Evolutionary conservation across 1,140 invertebrate genomes (phyloP), one percentile per base, ranked within the genome.

Genomic region (Trinorchestia longiramus): DNA sequence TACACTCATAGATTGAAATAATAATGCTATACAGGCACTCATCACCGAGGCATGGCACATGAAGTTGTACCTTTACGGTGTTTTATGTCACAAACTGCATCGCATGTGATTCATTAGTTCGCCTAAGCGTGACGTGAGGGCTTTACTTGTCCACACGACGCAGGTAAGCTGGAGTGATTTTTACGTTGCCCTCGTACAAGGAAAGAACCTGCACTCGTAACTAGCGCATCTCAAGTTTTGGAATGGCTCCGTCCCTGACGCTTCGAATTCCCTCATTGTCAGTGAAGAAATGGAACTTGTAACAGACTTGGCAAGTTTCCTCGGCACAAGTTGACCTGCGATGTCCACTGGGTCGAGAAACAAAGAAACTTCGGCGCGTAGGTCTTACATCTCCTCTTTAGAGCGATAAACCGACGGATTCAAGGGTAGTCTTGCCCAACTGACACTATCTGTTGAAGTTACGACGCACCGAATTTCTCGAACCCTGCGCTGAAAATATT

Each of bases 291-390:
- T 36, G 15, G n/a, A 90, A 90, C 88, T 90, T 28, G 88, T 41
- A 36, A 36, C 62, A 77, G 62, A 77, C 62, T 77, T 42, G 88
- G 4, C 6, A 42, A 90, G 88, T 90, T 90, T 42, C 43, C 88
- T 42, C 41, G 88, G 88, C 41, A 4, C 43, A 90, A 90, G 88
- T 90, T 90, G 88, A 90, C 88, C 88, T 42, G 88, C 88, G 43
- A 42, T 90, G 88, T 90, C 88, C 88, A 90, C 41, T 43, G 88
- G 88, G 88, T 36, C 88, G 88, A 90, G 88, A 90, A 90, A 90
- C 88, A 42, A 43, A 90, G 88, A 43, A 90, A 90, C 88, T 90
- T 90, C 88, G 28, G 41, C n/a, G 88, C 88, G 43, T 36, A 41
- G 88, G 41, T 43, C 88, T 41, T 90, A 42, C 88, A 43, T 90